Evolutionary conservation across 2,888 invertebrate genomes (phyloP), one percentile per base, ranked within the genome.

Genomic region (Nymphalis urticae): DNA sequence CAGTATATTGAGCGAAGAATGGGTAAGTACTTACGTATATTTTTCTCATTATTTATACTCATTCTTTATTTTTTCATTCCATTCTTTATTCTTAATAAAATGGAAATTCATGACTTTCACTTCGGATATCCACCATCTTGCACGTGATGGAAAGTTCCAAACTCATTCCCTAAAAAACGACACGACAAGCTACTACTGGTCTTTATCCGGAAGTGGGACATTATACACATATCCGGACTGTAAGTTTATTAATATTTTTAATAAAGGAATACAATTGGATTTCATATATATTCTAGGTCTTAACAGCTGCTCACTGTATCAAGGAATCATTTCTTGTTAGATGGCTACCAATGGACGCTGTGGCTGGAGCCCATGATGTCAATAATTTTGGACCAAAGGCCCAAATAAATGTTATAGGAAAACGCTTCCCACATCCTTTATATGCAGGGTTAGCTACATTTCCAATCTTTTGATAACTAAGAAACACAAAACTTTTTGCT

Each of bases 301-400:
- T 93, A 7, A 88, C 93, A 59, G 93, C 93, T 17, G 93, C 85
- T 0, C 93, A 93, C 75, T 93, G 93, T 56, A 77, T 88, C 0
- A 75, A 79, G 21, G 88, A 86, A 21, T 87, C 88, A 0, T 88
- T 85, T 80, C 68, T 87, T 16, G 75, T 84, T 21, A 82, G 80
- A 74, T 87, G 88, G 85, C 75, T 90, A 1, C 85, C 88, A 0
- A 75, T 93, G 71, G 92, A 93, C 62, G 91, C 87, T 0, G 79
- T 93, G 0, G 93, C 92, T 2, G 93, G 93, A n/a, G 81, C 84
- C 6, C 88, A 93, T 65, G 81, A 90, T 53, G 81, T 92, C 0
- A 80, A 88, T 71, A 75, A 78, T 1, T 85, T 82, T 53, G 87
- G 85, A 17, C 73, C 81, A 0, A 80, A 80, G 17, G 86, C 85